These are phyloP conservation scores for Lasioglossum pauxillum DNA, from an alignment of 2,888 invertebrate genomes.

Conservation along the genomic window DNA sequence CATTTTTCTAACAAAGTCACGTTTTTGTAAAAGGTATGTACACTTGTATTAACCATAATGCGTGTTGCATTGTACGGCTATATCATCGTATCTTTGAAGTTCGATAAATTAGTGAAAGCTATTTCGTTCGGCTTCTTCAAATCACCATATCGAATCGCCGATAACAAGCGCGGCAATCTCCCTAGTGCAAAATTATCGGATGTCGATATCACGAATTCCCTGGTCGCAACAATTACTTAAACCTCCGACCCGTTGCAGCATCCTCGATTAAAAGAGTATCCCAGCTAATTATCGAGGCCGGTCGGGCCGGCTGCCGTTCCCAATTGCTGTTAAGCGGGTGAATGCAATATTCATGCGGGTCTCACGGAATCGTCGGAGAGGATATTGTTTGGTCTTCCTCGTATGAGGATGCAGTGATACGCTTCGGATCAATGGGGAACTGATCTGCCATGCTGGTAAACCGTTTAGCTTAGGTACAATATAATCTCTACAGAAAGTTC, in stretches of 20 bases:
- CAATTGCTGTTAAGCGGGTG: slow-evolving; percentile 23
- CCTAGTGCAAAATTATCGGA: background rate
- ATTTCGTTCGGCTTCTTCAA: background rate
- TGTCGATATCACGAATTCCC: slow-evolving; percentile 12
- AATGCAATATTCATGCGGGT: slow-evolving; percentile 33
- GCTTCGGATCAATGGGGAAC: background rate
- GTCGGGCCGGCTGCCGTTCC: slow-evolving; percentile 10
- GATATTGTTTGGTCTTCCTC: background rate
- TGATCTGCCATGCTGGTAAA: background rate
- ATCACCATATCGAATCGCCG: background rate
- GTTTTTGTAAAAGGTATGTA: no score
- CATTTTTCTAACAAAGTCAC: no score
- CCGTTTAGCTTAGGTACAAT: background rate
- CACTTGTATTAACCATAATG: no score
- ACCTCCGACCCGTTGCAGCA: background rate
- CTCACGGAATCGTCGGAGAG: slow-evolving; percentile 33
- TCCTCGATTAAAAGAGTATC: slow-evolving; percentile 6
- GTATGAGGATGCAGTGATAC: background rate
- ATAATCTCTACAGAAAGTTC: background rate
- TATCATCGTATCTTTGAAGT: background rate
- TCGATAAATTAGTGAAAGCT: background rate
- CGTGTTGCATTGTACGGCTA: no score
- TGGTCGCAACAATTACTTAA: background rate
- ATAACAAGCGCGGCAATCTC: slow-evolving; percentile 15
- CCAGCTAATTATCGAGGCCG: slow-evolving; percentile 31